phyloP scores from a whole-genome alignment of 2,797 vertebrate genomes.

The Thalassophryne amazonica region DNA sequence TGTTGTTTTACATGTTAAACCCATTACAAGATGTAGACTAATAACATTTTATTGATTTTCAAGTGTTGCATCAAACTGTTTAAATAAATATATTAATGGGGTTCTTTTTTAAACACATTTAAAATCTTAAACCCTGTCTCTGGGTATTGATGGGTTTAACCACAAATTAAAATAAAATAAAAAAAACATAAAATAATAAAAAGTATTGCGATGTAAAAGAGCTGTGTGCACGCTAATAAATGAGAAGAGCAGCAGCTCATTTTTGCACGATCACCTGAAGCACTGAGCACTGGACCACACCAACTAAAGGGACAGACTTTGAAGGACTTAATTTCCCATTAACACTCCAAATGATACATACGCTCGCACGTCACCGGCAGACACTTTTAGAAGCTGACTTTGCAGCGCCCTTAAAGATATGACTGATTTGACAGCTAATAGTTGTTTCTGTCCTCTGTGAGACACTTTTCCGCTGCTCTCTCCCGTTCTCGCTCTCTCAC shows the following conservation, averaged over 20 bases:
- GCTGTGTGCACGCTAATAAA: too few relatives aligned
- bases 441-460: slow-evolving; percentile 36
- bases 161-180: too few relatives aligned
- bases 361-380: background rate
- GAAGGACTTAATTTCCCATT: background rate
- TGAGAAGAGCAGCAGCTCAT: background rate
- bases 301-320: slow-evolving; percentile 6
- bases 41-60: too few relatives aligned
- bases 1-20: too few relatives aligned
- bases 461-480: slow-evolving; percentile 16
- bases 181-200: too few relatives aligned
- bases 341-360: background rate
- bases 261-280: slow-evolving; percentile 9
- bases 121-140: too few relatives aligned
- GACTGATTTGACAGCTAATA: slow-evolving; percentile 42
- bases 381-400: slow-evolving; percentile 15
- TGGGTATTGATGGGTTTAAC: too few relatives aligned
- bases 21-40: too few relatives aligned
- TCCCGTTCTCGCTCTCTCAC: background rate
- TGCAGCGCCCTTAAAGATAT: slow-evolving; percentile 17
- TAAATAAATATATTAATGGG: too few relatives aligned
- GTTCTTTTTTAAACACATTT: too few relatives aligned
- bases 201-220: too few relatives aligned
- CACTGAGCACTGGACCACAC: background rate
- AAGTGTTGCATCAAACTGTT: too few relatives aligned